phyloP scores from a whole-genome alignment of 2,888 invertebrate genomes.

The Bruchidius siliquastri region DNA sequence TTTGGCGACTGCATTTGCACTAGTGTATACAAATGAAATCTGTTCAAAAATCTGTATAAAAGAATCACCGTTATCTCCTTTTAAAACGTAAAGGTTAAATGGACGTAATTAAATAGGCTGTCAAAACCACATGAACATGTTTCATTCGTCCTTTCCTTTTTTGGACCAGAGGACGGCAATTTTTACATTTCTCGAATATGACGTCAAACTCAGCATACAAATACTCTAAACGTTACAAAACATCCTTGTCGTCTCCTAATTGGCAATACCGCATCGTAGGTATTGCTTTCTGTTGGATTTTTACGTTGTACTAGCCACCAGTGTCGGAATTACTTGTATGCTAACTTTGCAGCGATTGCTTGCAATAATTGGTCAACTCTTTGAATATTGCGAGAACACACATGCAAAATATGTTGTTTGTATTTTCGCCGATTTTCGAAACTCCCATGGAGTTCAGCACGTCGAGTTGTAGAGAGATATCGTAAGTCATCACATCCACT shows the following conservation, averaged over 20 bases:
- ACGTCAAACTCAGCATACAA: background rate
- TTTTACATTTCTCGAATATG: background rate
- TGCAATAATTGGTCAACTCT: no score
- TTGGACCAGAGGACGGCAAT: background rate
- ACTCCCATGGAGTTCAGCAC: no score
- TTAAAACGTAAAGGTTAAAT: background rate
- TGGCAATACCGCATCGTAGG: background rate
- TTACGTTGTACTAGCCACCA: background rate
- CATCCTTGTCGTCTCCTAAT: background rate
- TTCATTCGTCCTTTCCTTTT: background rate
- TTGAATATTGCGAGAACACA: no score
- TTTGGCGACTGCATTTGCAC: no score
- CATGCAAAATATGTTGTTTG: no score
- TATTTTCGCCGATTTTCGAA: no score
- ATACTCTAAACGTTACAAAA: background rate
- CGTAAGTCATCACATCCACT: no score
- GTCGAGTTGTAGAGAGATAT: no score
- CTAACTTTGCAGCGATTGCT: no score
- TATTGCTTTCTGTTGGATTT: background rate
- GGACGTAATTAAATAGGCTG: background rate
- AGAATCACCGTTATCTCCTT: background rate
- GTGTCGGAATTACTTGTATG: background rate
- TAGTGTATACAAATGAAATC: background rate
- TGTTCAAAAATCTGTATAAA: background rate
- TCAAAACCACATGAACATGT: background rate